Base-by-base conservation (phyloP, 2,113 vertebrate species). In the Xyliphius kryptos region DNA sequence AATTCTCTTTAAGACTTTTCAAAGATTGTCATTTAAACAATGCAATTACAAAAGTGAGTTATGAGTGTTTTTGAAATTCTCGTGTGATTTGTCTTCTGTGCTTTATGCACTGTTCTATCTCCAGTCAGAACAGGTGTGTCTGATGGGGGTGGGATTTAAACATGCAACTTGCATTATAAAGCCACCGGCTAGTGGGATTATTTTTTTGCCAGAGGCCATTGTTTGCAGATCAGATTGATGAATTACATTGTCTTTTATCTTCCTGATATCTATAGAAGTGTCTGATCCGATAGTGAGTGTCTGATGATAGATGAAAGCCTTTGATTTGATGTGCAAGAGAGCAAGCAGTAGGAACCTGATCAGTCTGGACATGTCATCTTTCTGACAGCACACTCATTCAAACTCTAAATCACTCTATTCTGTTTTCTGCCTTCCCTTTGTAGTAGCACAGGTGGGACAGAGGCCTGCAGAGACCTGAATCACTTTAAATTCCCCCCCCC, bases 361-460 rank as follows among this genome's bases (percentile, higher is more conserved):
- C n/a, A 50, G 63, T 53, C 58, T 52, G 43, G 51, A 68, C 51
- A 55, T 54, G 50, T 50, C 49, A 16, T 61, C 21, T 8, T n/a
- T 64, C 37, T 56, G 51, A 56, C 57, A 51, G 48, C 48, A 9
- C 9, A 40, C 40, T 53, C 64, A 32, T 56, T 63, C 57, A 63
- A 52, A 36, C 40, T 12, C 54, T 49, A 53, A 67, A 71, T 67
- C 58, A 56, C 14, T 16, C 17, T 6, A 65, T 50, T 54, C 17
- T 22, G 4, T 61, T 14, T 32, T 14, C 16, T 20, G 37, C 17
- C 26, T 14, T 48, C 56, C 51, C 65, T 71, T 67, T 63, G 65
- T 58, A 67, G 46, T 5, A 13, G 46, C 52, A 40, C 69, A 71
- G 63, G 69, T 71, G 69, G 55, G 63, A 66, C 51, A 61, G 22